These are phyloP conservation scores for Lasioglossum marginatum DNA, from an alignment of 2,888 invertebrate genomes.

Conservation along the genomic window DNA sequence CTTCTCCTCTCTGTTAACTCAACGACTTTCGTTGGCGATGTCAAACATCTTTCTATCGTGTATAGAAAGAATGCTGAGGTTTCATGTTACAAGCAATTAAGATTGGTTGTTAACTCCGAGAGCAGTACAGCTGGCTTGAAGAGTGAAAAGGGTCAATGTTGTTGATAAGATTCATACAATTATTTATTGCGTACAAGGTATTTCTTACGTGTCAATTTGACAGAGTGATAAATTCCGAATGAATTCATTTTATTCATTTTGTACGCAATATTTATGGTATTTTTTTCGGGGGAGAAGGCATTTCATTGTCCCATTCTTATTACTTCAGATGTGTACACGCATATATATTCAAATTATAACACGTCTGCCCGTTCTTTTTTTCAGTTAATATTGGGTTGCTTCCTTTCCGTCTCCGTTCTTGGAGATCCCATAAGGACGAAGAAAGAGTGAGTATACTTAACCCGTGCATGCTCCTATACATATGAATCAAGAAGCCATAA, in stretches of 20 bases:
- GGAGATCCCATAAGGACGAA: constrained; percentile 81
- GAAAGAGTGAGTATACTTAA: constrained; percentile 78
- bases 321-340: background rate
- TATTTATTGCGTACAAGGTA: background rate
- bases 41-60: background rate
- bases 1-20: background rate
- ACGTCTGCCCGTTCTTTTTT: constrained; percentile 71
- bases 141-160: background rate
- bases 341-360: background rate
- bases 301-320: background rate
- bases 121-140: background rate
- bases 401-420: constrained; percentile 85
- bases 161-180: background rate
- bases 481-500: background rate
- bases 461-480: background rate
- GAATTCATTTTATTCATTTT: background rate
- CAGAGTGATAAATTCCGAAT: background rate
- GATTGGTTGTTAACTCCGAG: background rate
- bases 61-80: background rate
- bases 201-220: background rate
- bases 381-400: constrained; percentile 87
- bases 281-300: background rate
- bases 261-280: background rate
- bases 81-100: background rate
- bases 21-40: background rate